A percentile compares a stretch with the other conserved stretches of the same genome.
These are phyloP conservation scores for Embidobia sp. DNA, from an alignment of 2,888 invertebrate species.

Conservation along the genomic window DNA sequence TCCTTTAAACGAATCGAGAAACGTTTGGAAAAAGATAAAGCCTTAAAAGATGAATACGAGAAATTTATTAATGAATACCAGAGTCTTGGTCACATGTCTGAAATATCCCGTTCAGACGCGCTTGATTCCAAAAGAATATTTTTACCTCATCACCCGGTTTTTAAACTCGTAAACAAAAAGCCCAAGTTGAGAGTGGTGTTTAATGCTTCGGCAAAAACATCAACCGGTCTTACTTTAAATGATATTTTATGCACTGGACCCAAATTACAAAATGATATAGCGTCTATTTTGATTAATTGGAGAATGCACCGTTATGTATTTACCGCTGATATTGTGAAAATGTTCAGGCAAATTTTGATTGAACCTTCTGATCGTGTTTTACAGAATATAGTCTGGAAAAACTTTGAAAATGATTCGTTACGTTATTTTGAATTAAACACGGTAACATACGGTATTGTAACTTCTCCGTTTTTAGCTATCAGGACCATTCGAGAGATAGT, in stretches of 20 bases:
- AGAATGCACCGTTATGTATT: not conserved
- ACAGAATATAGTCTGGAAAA: not conserved
- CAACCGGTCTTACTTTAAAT: not conserved
- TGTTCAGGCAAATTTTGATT: not conserved
- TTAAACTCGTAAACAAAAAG: not conserved
- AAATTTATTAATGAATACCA: not conserved
- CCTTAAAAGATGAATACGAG: not conserved
- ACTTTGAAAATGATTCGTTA: not conserved
- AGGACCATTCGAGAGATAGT: too few relatives aligned
- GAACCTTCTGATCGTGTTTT: not conserved
- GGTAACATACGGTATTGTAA: too few relatives aligned
- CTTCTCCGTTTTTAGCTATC: not conserved
- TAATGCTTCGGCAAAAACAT: not conserved
- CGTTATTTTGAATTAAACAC: not conserved
- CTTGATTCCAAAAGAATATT: not conserved
- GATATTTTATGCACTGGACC: not conserved
- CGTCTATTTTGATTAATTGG: not conserved
- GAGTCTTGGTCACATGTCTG: not conserved
- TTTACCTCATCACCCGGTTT: conserved; percentile 6
- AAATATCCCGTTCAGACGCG: too few relatives aligned
- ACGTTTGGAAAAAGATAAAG: not conserved
- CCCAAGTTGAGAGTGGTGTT: conserved; percentile 8
- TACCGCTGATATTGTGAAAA: conserved; percentile 5
- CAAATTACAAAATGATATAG: conserved; percentile 4
- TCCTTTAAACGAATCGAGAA: not conserved